A percentile compares a stretch with the other conserved stretches of the same genome.
Conservation (phyloP, 2,797 vertebrate species). For the Pseudochromis fuscus region DNA sequence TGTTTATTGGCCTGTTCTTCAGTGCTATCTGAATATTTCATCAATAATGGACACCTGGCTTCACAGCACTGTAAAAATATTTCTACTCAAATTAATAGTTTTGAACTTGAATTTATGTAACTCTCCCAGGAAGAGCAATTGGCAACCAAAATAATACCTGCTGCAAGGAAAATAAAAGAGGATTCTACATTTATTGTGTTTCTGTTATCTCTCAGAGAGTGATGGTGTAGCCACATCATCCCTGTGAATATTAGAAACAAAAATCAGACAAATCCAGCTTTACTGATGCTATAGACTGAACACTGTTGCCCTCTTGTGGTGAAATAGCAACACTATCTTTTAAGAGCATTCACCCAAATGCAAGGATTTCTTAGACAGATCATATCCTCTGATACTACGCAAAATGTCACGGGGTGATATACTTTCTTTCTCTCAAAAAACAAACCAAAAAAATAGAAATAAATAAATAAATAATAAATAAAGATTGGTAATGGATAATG, state of each 20-base stretch:
- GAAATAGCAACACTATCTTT: no score
- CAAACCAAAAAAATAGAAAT: no score
- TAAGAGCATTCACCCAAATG: no score
- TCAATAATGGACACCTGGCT: constrained; percentile 9
- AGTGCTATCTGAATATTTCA: not conserved
- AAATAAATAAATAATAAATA: no score
- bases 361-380: no score
- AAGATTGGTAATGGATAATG: no score
- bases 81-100: not conserved
- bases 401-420: no score
- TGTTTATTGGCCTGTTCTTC: constrained; percentile 17
- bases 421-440: no score
- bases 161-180: not conserved
- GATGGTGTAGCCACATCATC: not conserved
- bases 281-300: no score
- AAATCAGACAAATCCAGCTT: no score
- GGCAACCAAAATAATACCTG: not conserved
- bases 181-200: not conserved
- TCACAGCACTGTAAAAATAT: not conserved
- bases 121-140: not conserved
- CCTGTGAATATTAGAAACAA: not conserved
- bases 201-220: not conserved
- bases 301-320: no score
- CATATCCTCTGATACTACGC: no score
- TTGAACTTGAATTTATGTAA: not conserved